A percentile compares a stretch with the other conserved stretches of the same genome.
Conservation (phyloP, 2,797 vertebrate species). For the Chromis chromis region DNA sequence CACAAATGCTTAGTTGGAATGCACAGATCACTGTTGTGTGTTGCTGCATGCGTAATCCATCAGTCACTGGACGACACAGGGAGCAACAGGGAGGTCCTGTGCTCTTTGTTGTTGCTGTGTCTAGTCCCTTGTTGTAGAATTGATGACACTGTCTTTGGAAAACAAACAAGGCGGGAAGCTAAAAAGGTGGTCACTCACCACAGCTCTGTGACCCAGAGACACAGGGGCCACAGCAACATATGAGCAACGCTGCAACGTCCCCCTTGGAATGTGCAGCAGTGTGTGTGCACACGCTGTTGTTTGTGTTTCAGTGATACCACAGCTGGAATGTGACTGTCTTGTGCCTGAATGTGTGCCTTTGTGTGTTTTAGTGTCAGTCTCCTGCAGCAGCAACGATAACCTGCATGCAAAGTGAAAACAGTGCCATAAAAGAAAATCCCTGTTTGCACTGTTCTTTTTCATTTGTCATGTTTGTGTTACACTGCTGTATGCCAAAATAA, state of each 20-base stretch:
- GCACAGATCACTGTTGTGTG: conserved; percentile 58
- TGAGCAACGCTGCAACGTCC: conserved; percentile 62
- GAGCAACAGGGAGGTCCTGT: conserved; percentile 74
- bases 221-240: conserved; percentile 75
- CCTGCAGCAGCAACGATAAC: conserved; percentile 41
- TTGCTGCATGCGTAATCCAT: conserved; percentile 63
- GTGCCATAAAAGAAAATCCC: conserved; percentile 23
- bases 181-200: conserved; percentile 84
- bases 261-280: conserved; percentile 76
- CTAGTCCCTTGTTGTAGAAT: conserved; percentile 83
- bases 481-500: conserved; percentile 68
- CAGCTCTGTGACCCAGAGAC: conserved; percentile 81
- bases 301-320: conserved; percentile 80
- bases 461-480: conserved; percentile 36
- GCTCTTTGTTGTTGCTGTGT: conserved; percentile 81
- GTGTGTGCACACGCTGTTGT: conserved; percentile 75
- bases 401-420: conserved; percentile 60
- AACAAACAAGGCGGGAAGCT: conserved; percentile 82
- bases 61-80: conserved; percentile 62
- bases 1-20: conserved; percentile 52
- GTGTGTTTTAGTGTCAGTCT: conserved; percentile 67
- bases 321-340: conserved; percentile 80
- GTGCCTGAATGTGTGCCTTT: conserved; percentile 79
- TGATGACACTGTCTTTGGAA: conserved; percentile 83
- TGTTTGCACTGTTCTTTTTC: conserved; percentile 27